These are phyloP conservation scores for Clarias laeviceps DNA, from an alignment of 2,797 vertebrate genomes.

Conservation along the genomic window DNA sequence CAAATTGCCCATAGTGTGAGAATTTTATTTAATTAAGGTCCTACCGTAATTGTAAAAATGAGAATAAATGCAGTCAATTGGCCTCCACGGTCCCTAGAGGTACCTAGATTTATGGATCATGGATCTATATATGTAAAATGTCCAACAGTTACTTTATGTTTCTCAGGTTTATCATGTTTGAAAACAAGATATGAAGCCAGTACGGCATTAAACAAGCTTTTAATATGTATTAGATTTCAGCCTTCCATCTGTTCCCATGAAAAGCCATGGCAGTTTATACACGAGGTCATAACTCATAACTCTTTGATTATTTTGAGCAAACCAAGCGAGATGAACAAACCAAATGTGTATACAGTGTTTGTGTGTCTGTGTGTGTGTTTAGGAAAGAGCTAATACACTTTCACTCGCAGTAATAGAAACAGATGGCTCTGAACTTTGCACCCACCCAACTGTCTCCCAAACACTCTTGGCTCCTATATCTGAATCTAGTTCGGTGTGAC, in stretches of 20 bases:
- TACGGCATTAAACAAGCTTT: not conserved
- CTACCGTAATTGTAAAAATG: no score
- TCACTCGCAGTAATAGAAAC: conserved; percentile 56
- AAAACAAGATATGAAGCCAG: not conserved
- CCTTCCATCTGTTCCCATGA: not conserved
- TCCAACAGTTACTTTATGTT: no score
- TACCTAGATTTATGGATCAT: no score
- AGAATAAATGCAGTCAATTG: no score
- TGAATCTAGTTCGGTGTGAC: conserved; percentile 21
- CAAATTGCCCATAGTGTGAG: no score
- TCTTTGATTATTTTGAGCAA: not conserved
- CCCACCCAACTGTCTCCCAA: conserved; percentile 32
- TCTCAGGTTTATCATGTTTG: not conserved
- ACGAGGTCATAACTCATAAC: not conserved
- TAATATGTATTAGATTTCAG: not conserved
- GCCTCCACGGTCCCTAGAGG: no score
- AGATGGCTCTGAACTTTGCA: conserved; percentile 60
- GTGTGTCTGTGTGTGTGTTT: conserved; percentile 22
- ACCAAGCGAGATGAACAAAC: not conserved
- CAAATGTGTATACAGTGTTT: not conserved
- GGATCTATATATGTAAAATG: no score
- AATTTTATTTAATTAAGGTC: no score
- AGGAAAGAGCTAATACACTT: conserved; percentile 50
- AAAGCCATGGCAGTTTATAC: not conserved
- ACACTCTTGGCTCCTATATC: conserved; percentile 10